phyloP scores from a whole-genome alignment of 2,113 vertebrate genomes.

The Trematomus loennbergii region DNA sequence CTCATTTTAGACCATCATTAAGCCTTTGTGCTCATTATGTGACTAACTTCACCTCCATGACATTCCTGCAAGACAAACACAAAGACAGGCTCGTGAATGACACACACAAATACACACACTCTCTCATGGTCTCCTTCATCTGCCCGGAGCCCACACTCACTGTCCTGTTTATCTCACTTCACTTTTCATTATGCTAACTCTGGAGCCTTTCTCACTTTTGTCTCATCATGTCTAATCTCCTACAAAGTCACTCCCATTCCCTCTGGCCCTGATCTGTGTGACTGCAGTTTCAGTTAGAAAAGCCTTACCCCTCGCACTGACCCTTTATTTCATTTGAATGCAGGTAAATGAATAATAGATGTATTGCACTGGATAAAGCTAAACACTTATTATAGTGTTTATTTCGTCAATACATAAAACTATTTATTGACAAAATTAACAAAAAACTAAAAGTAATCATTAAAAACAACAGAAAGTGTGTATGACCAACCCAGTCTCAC shows the following conservation, averaged over 20 bases:
- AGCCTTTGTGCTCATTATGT: neutral
- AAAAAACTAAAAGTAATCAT: too few species aligned
- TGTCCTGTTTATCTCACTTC: neutral
- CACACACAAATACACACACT: neutral
- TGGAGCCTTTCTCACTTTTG: neutral
- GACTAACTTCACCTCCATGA: neutral
- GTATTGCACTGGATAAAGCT: too few species aligned
- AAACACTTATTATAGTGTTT: too few species aligned
- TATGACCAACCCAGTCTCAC: too few species aligned
- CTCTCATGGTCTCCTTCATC: neutral
- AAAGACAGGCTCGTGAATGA: slow-evolving; percentile 3
- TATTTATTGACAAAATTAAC: too few species aligned
- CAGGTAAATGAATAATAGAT: too few species aligned
- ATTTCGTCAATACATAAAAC: too few species aligned
- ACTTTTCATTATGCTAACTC: neutral
- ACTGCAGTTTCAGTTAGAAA: neutral
- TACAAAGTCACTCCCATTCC: neutral
- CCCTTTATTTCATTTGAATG: too few species aligned
- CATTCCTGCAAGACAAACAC: slow-evolving; percentile 1
- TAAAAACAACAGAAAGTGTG: too few species aligned
- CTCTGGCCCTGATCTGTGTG: neutral
- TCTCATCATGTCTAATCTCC: neutral
- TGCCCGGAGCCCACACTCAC: slow-evolving; percentile 5
- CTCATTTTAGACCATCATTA: neutral
- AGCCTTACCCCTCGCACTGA: too few species aligned